Percentiles rank a stretch among this genome's conserved stretches.
Conservation (phyloP, 2,888 invertebrate genomes). For the Dynastes tityus region DNA sequence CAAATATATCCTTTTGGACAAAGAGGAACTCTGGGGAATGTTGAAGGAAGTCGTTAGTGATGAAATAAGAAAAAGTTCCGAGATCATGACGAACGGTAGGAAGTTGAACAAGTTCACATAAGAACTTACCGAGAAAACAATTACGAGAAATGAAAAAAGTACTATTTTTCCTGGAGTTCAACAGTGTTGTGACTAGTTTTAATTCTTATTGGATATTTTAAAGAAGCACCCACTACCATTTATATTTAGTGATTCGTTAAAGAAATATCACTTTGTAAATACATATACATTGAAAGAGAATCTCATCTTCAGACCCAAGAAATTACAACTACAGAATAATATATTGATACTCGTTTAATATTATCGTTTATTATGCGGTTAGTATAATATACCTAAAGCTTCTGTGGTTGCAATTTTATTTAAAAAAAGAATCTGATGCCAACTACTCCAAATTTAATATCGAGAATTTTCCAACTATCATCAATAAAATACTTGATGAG, state of each 20-base stretch:
- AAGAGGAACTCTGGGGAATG: slow-evolving; percentile 77
- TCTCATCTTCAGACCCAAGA: too few relatives aligned
- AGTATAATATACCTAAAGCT: too few relatives aligned
- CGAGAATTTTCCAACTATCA: too few relatives aligned
- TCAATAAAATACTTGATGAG: too few relatives aligned
- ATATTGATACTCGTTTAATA: too few relatives aligned
- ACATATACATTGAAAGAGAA: too few relatives aligned
- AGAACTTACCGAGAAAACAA: not conserved
- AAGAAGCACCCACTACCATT: not conserved
- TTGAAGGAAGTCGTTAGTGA: slow-evolving; percentile 73
- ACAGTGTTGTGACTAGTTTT: slow-evolving; percentile 56
- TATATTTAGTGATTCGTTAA: not conserved
- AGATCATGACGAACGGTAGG: slow-evolving; percentile 28
- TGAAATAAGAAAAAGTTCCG: slow-evolving; percentile 55
- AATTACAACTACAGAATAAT: too few relatives aligned
- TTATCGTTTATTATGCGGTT: too few relatives aligned
- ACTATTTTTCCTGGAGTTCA: slow-evolving; percentile 32
- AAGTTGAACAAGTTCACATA: slow-evolving; percentile 31
- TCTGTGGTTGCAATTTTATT: too few relatives aligned
- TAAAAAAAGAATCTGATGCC: too few relatives aligned
- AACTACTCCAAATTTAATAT: too few relatives aligned
- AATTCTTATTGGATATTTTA: slow-evolving; percentile 34
- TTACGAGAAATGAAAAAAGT: not conserved
- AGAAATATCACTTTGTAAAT: not conserved
- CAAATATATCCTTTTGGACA: slow-evolving; percentile 75